These are phyloP conservation scores for Cybosia mesomella DNA, from an alignment of 2,888 invertebrate genomes.

Conservation along the genomic window DNA sequence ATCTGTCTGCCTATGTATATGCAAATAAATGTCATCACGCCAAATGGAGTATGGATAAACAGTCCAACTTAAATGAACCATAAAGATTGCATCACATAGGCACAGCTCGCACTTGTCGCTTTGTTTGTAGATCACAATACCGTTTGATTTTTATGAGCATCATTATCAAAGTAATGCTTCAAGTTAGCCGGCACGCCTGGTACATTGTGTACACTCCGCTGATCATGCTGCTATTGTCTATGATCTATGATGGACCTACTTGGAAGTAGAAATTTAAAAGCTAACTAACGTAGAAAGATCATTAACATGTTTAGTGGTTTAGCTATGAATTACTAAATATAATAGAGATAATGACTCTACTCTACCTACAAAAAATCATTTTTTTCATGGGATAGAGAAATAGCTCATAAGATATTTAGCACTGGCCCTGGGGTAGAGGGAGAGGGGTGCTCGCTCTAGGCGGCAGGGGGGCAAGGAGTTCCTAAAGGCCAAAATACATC, in stretches of 20 bases:
- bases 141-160: slow-evolving; percentile 35
- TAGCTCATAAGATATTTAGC: no score
- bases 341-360: no score
- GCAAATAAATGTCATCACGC: slow-evolving; percentile 58
- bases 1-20: slow-evolving; percentile 52
- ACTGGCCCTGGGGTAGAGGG: no score
- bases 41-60: slow-evolving; percentile 51
- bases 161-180: slow-evolving; percentile 37
- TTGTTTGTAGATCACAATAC: slow-evolving; percentile 44
- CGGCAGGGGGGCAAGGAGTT: no score
- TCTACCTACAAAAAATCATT: no score
- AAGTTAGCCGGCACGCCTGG: slow-evolving; percentile 23
- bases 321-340: not conserved
- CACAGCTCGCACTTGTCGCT: slow-evolving; percentile 33
- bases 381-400: no score
- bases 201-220: slow-evolving; percentile 20
- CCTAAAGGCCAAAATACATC: no score
- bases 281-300: not conserved
- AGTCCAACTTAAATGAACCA: slow-evolving; percentile 44
- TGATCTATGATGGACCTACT: not conserved
- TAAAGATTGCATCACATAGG: slow-evolving; percentile 40
- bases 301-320: not conserved
- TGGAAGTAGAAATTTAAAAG: slow-evolving; percentile 1
- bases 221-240: slow-evolving; percentile 22
- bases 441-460: no score